Conservation (phyloP, 2,113 vertebrate genomes). For the Fulica atra region DNA sequence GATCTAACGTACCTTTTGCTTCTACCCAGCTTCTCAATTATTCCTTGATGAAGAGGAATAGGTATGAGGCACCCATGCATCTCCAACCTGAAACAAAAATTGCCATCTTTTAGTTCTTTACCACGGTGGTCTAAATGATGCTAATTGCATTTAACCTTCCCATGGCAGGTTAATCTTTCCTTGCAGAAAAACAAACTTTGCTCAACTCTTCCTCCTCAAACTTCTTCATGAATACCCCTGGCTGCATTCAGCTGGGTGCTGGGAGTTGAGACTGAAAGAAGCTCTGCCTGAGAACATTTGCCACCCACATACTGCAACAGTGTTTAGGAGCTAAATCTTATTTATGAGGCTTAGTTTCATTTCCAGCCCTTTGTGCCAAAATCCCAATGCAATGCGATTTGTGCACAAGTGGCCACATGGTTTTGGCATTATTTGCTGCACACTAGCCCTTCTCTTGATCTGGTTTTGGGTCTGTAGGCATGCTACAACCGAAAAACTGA, state of each 20-base stretch:
- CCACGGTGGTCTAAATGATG: neutral
- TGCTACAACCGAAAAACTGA: neutral
- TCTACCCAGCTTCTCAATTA: neutral
- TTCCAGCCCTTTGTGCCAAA: slow-evolving; percentile 37
- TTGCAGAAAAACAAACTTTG: neutral
- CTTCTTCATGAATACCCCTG: neutral
- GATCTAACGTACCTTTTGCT: neutral
- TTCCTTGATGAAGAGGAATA: neutral
- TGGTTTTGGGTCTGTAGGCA: neutral
- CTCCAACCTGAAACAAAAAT: neutral
- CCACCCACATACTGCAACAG: slow-evolving; percentile 40
- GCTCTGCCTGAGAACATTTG: slow-evolving; percentile 28
- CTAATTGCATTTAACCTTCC: neutral
- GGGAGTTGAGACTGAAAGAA: slow-evolving; percentile 11
- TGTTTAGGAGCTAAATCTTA: slow-evolving; percentile 26
- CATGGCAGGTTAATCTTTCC: neutral
- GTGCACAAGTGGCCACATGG: neutral
- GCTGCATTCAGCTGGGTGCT: neutral
- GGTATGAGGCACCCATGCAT: neutral
- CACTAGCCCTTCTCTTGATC: neutral
- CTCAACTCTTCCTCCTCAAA: neutral
- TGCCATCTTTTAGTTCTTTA: neutral
- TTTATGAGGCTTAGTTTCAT: slow-evolving; percentile 27
- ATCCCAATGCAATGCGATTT: neutral
- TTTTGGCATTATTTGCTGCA: neutral